phyloP scores from a whole-genome alignment of 1,140 invertebrate species.

The Calliopsis andreniformis region DNA sequence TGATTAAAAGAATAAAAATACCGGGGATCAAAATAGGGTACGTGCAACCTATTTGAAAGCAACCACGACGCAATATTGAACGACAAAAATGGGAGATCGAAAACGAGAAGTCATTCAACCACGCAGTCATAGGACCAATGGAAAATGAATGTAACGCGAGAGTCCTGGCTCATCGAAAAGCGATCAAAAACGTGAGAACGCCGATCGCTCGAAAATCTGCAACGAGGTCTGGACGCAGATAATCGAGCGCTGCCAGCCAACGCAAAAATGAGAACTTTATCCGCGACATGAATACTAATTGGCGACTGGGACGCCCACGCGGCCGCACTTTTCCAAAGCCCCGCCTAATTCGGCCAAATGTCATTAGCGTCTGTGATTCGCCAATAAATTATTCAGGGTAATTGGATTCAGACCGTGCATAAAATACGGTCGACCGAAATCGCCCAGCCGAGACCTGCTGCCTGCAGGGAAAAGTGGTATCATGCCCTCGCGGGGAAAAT shows the following conservation, averaged over 20 bases:
- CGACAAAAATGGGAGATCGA: too few relatives aligned
- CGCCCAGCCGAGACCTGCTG: slow-evolving; percentile 13
- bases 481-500: slow-evolving; percentile 45
- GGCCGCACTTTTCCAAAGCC: slow-evolving; percentile 51
- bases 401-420: slow-evolving; percentile 66
- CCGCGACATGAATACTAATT: slow-evolving; percentile 54
- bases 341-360: slow-evolving; percentile 62
- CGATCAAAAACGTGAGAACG: slow-evolving; percentile 22
- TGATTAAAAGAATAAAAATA: background rate
- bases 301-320: slow-evolving; percentile 11
- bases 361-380: slow-evolving; percentile 71
- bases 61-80: too few relatives aligned
- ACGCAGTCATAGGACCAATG: too few relatives aligned
- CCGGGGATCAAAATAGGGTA: background rate
- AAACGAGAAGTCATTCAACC: too few relatives aligned
- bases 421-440: slow-evolving; percentile 66
- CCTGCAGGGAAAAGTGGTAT: slow-evolving; percentile 7
- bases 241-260: slow-evolving; percentile 28
- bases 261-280: slow-evolving; percentile 56
- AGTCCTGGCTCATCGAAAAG: slow-evolving; percentile 2
- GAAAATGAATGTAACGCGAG: background rate
- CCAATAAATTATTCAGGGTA: slow-evolving; percentile 71
- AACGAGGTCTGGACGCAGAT: background rate
- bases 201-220: slow-evolving; percentile 1
- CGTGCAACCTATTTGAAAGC: too few relatives aligned